These are phyloP conservation scores for Phataginus tricuspis DNA, from an alignment of 2,797 vertebrate species.

Conservation along the genomic window DNA sequence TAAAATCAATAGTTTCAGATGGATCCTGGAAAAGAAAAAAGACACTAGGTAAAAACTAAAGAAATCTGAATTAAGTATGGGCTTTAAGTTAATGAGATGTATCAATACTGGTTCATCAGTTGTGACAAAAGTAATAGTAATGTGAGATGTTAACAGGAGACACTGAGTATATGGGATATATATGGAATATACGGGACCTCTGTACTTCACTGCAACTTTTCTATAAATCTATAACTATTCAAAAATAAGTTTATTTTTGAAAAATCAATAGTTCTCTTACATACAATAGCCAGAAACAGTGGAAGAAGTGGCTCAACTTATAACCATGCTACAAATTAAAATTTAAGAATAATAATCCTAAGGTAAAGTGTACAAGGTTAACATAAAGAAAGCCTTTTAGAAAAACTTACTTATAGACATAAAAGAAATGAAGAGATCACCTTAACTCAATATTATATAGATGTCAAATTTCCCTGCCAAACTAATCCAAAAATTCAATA, in stretches of 20 bases:
- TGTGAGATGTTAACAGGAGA: background rate
- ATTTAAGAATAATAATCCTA: conserved; percentile 2
- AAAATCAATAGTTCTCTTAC: background rate
- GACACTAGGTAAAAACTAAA: background rate
- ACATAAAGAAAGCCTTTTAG: background rate
- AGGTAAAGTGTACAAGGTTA: background rate
- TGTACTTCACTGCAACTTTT: background rate
- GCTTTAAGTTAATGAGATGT: background rate
- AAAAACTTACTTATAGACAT: background rate
- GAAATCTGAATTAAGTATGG: background rate
- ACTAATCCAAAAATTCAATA: background rate
- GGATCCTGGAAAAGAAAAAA: background rate
- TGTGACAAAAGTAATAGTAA: background rate
- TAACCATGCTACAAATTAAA: background rate
- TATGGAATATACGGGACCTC: background rate
- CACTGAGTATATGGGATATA: background rate
- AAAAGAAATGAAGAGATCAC: background rate
- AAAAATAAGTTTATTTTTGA: background rate
- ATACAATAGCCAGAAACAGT: background rate
- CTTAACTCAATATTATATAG: background rate
- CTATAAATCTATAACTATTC: background rate
- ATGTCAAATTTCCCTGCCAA: background rate
- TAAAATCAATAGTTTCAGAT: background rate
- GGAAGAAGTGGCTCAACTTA: background rate
- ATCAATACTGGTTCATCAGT: background rate